phyloP scores from a whole-genome alignment of 2,113 vertebrate species.

The Dicrurus megarhynchus region DNA sequence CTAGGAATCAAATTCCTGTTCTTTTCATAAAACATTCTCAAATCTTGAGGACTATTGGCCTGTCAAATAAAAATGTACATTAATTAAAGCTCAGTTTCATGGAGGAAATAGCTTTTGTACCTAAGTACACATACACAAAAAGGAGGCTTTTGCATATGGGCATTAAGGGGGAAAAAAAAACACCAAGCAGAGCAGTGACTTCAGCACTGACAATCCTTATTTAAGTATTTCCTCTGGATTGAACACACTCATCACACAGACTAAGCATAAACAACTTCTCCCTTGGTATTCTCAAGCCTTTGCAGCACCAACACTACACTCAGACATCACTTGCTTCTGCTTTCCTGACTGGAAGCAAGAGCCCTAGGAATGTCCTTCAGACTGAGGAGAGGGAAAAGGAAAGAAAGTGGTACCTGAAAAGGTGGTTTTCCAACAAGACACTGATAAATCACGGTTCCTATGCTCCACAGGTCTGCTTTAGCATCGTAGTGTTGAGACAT shows the following conservation, averaged over 20 bases:
- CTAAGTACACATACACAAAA: background rate
- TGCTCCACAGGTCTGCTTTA: constrained; percentile 97
- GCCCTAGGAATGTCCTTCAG: background rate
- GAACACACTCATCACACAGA: background rate
- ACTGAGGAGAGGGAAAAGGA: background rate
- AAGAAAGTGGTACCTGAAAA: constrained; percentile 83
- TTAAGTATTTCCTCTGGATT: background rate
- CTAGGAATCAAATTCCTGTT: constrained; percentile 91
- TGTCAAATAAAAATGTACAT: constrained; percentile 64
- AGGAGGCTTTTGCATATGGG: background rate
- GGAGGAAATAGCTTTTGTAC: background rate
- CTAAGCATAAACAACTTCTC: background rate
- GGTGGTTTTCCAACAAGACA: constrained; percentile 98
- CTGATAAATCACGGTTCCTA: constrained; percentile 95
- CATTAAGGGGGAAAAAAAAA: background rate
- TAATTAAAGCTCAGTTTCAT: constrained; percentile 17
- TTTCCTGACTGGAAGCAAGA: background rate
- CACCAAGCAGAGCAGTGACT: background rate
- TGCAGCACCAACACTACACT: background rate
- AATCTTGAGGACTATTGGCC: constrained; percentile 95
- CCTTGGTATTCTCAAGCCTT: background rate
- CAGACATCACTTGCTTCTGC: background rate
- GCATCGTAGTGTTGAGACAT: constrained; percentile 99
- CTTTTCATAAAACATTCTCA: constrained; percentile 98
- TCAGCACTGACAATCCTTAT: background rate